Conservation (phyloP, 2,888 invertebrate species). For the Hymenopus coronatus region DNA sequence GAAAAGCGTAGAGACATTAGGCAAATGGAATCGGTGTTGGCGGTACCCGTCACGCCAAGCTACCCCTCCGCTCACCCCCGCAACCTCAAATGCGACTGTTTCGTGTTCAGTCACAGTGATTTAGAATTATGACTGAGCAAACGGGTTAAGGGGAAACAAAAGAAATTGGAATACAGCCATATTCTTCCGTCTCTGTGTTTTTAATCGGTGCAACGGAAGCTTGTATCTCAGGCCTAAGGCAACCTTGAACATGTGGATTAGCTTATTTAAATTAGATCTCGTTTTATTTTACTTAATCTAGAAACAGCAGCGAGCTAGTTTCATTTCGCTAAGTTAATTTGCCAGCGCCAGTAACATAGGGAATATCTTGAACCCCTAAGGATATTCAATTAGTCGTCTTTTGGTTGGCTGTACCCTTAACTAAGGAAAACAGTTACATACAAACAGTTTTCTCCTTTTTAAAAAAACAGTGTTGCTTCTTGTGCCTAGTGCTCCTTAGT, state of each 20-base stretch:
- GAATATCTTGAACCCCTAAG: too few species aligned
- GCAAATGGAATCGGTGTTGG: background rate
- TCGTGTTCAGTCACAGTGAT: background rate
- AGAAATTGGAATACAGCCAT: background rate
- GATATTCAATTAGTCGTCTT: too few species aligned
- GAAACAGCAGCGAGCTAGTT: too few species aligned
- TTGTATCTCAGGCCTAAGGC: background rate
- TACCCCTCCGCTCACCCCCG: background rate
- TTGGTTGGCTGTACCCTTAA: too few species aligned
- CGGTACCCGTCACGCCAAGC: background rate
- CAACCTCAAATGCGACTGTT: background rate
- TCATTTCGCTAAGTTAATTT: too few species aligned
- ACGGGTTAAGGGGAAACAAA: background rate
- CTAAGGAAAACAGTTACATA: too few species aligned
- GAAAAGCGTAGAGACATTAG: background rate
- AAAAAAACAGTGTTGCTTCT: too few species aligned
- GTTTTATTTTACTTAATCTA: background rate
- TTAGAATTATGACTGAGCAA: background rate
- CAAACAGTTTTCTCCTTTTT: too few species aligned
- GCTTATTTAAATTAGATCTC: background rate
- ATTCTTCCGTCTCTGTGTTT: background rate
- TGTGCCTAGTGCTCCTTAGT: too few species aligned
- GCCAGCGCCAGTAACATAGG: too few species aligned
- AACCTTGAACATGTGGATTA: background rate
- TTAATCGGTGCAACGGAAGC: background rate